Conservation (phyloP, 2,797 vertebrate genomes). For the Lepilemur septentrionalis region DNA sequence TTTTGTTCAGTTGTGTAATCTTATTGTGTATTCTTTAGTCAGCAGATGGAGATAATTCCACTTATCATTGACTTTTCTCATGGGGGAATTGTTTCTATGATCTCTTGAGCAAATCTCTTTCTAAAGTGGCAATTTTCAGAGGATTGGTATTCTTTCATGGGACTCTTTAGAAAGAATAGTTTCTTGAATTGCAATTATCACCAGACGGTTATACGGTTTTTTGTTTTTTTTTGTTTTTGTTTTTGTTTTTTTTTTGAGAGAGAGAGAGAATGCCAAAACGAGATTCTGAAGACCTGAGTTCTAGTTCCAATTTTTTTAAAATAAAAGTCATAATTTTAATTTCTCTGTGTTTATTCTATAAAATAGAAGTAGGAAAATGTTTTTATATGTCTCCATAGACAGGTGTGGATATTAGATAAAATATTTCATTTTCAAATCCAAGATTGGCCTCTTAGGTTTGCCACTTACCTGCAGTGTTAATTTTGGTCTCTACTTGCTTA, state of each 20-base stretch:
- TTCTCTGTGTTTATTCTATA: neutral
- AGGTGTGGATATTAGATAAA: neutral
- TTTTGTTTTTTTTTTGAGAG: neutral
- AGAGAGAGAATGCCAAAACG: neutral
- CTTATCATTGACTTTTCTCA: neutral
- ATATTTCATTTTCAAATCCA: neutral
- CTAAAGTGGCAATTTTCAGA: conserved; percentile 23
- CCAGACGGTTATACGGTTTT: neutral
- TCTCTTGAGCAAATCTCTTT: conserved; percentile 38
- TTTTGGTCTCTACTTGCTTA: neutral
- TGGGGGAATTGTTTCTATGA: neutral
- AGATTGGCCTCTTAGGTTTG: neutral
- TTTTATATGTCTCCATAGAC: neutral
- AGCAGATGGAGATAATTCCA: conserved; percentile 33
- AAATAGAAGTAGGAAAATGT: neutral
- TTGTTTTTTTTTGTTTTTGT: neutral
- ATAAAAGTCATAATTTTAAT: neutral
- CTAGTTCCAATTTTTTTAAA: neutral
- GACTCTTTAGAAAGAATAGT: neutral
- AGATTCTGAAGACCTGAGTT: neutral
- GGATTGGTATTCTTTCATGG: neutral
- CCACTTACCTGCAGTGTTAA: neutral
- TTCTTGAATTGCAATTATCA: neutral
- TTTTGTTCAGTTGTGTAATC: neutral
- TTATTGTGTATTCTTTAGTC: neutral